phyloP scores from a whole-genome alignment of 2,113 vertebrate species.

The Pedetes capensis region DNA sequence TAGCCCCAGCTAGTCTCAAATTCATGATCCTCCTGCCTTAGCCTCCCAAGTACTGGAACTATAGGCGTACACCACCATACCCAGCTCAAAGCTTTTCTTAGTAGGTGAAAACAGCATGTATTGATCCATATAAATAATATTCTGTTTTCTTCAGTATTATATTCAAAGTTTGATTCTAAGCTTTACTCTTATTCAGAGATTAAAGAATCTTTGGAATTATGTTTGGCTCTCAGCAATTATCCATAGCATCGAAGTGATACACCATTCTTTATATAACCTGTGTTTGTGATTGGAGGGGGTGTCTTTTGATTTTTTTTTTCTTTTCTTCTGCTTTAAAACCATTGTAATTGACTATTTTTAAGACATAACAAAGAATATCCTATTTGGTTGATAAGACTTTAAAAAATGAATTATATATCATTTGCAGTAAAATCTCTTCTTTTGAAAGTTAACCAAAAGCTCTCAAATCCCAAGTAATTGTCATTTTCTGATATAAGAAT shows the following conservation, averaged over 20 bases:
- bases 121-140: background rate
- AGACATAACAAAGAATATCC: background rate
- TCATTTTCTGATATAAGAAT: background rate
- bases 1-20: too few species aligned
- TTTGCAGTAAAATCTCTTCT: background rate
- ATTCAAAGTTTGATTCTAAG: background rate
- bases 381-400: background rate
- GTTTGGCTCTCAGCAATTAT: background rate
- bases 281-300: background rate
- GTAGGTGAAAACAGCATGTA: background rate
- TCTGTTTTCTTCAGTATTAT: background rate
- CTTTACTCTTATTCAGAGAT: background rate
- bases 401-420: constrained; percentile 1
- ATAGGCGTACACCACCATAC: too few species aligned
- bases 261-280: background rate
- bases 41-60: too few species aligned
- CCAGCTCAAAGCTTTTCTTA: constrained; percentile 23
- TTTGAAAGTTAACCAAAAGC: background rate
- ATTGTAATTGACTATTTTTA: background rate
- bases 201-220: background rate
- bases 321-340: background rate
- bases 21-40: too few species aligned
- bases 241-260: background rate
- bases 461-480: background rate
- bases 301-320: background rate